Conservation (phyloP, 2,888 invertebrate species). For the Drosophila affinis region DNA sequence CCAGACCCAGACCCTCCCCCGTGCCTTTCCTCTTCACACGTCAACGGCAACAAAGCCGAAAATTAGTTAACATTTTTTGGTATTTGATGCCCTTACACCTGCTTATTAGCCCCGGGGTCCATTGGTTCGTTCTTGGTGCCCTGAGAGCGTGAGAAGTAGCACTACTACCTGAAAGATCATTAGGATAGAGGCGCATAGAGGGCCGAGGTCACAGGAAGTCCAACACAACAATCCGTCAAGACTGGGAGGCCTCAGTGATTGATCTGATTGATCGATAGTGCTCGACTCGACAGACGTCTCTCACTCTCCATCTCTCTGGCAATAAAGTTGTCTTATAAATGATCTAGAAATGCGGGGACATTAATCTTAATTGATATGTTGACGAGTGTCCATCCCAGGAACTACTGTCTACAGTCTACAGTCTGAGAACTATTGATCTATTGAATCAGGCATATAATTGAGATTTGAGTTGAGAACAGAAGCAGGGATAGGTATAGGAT, state of each 20-base stretch:
- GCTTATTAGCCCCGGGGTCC: conserved; percentile 56
- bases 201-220: conserved; percentile 37
- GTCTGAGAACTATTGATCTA: no score
- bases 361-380: conserved; percentile 67
- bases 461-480: conserved; percentile 15
- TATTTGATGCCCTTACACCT: conserved; percentile 61
- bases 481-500: no score
- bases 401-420: conserved; percentile 2
- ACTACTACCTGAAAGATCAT: conserved; percentile 44
- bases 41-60: conserved; percentile 78
- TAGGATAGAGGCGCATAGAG: conserved; percentile 11
- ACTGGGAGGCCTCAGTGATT: conserved; percentile 9
- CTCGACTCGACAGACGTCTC: conserved; percentile 15
- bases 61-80: conserved; percentile 72
- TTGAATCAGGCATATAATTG: conserved; percentile 20
- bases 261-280: conserved; percentile 49
- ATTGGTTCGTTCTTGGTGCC: conserved; percentile 31
- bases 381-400: conserved; percentile 7
- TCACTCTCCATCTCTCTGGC: background rate
- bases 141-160: conserved; percentile 35
- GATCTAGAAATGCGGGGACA: conserved; percentile 50
- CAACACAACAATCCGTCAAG: conserved; percentile 12
- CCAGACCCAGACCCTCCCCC: background rate
- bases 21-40: conserved; percentile 56
- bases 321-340: conserved; percentile 52